These are phyloP conservation scores for Uloborus plumipes DNA, from an alignment of 2,888 invertebrate genomes.

Conservation along the genomic window DNA sequence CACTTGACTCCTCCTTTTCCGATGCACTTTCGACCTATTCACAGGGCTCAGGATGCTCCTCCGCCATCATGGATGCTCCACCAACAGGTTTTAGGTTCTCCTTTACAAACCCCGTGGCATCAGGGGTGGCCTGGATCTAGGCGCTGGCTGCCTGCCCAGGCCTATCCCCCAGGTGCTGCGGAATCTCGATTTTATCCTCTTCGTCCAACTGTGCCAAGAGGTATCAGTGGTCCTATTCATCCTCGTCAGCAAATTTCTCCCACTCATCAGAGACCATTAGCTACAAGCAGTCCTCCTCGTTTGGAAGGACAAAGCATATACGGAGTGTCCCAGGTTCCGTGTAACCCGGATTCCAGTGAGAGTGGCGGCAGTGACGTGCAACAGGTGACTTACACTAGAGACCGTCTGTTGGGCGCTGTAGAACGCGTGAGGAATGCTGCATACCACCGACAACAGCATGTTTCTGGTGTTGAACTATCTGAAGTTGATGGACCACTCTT, in stretches of 20 bases:
- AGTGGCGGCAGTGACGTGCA: conserved; percentile 56
- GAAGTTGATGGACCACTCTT: conserved; percentile 31
- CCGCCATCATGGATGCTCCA: conserved; percentile 56
- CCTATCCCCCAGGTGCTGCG: conserved; percentile 35
- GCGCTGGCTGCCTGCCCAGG: conserved; percentile 59
- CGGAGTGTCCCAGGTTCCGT: conserved; percentile 30
- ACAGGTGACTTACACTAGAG: conserved; percentile 68
- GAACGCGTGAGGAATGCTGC: conserved; percentile 68
- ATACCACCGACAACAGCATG: conserved; percentile 51
- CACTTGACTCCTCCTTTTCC: conserved; percentile 67
- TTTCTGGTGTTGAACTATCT: conserved; percentile 39
- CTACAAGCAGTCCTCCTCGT: conserved; percentile 73
- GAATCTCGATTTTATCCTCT: conserved; percentile 50
- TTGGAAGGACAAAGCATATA: conserved; percentile 69
- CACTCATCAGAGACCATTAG: conserved; percentile 70
- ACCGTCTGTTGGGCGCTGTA: conserved; percentile 68
- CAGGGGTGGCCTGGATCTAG: conserved; percentile 50
- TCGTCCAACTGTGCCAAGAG: conserved; percentile 35
- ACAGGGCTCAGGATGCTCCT: conserved; percentile 54
- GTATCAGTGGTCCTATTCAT: conserved; percentile 24
- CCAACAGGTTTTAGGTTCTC: conserved; percentile 55
- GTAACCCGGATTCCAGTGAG: conserved; percentile 50
- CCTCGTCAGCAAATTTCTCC: conserved; percentile 41
- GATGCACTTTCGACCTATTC: conserved; percentile 65
- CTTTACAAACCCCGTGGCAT: conserved; percentile 35